Evolutionary conservation across 2,888 invertebrate genomes (phyloP), one percentile per base, ranked within the genome.

Genomic region (Lepidonotus clava): DNA sequence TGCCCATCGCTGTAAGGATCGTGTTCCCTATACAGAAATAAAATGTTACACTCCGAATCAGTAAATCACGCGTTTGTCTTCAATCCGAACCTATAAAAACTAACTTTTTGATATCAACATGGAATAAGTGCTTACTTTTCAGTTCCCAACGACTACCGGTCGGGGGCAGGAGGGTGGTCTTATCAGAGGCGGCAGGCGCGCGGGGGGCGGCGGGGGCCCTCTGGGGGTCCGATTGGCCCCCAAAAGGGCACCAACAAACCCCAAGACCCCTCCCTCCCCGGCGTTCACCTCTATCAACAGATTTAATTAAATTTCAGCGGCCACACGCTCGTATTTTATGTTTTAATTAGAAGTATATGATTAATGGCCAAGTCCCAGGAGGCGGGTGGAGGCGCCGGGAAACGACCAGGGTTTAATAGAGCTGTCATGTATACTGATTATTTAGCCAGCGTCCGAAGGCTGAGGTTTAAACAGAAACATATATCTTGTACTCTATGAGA

Each of bases 271-370:
- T 61, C 4, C 61, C 24, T 61, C 61, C 24, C 61, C 11, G 11
- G 24, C 28, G 24, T 32, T 24, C 61, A 61, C 61, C 61, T 28
- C 61, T 14, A 61, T 61, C 61, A 61, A 61, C 61, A 24, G 24
- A 24, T 61, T 61, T 61, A 28, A 61, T 61, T 61, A 61, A 61
- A 61, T 61, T 61, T 24, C 2, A 61, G 61, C 28, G 28, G 61
- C 2, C 28, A 28, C 28, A 28, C 24, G 61, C 61, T 61, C 61
- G 61, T 61, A 61, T 61, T 61, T 61, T 61, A 61, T 61, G 61
- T 61, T 61, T 61, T 61, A 61, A 61, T 61, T 61, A 61, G 61
- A 28, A n/a, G 61, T 61, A 61, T 61, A 61, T 61, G 61, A 61
- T 61, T 61, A 61, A 61, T 61, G 61, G 4, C 28, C 28, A 32